Evolutionary conservation across 2,888 invertebrate species (phyloP).

Genomic region (Creontiades dilutus): DNA sequence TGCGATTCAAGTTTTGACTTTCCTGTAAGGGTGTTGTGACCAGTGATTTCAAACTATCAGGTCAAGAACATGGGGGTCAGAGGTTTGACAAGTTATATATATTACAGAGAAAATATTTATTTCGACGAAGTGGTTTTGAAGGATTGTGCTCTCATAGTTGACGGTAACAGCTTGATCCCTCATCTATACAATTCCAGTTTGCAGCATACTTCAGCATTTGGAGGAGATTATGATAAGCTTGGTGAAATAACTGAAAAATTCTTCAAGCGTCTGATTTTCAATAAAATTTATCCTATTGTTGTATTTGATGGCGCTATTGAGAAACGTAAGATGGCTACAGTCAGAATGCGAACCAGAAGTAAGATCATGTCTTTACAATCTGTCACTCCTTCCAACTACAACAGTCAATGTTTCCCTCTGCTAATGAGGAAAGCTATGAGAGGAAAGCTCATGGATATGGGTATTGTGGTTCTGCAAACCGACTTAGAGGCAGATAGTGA

Average conservation of each 20-base stretch:
- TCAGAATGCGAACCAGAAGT: constrained; percentile 81
- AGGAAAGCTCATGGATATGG: constrained; percentile 84
- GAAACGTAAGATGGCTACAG: constrained; percentile 85
- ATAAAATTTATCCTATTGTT: constrained; percentile 86
- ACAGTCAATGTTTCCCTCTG: constrained; percentile 83
- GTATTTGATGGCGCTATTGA: constrained; percentile 91
- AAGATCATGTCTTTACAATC: constrained; percentile 79
- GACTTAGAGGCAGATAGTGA: constrained; percentile 95
- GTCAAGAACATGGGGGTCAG: constrained; percentile 56
- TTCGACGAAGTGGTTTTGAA: constrained; percentile 46
- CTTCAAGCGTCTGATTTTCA: constrained; percentile 85
- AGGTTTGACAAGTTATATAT: constrained; percentile 69
- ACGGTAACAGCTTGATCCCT: constrained; percentile 88
- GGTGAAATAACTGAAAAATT: constrained; percentile 84
- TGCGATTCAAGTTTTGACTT: too few species aligned
- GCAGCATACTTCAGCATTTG: constrained; percentile 85
- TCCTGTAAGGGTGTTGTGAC: too few species aligned
- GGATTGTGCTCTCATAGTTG: constrained; percentile 83
- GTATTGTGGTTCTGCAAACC: constrained; percentile 85
- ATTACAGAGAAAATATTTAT: constrained; percentile 46
- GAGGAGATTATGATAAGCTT: constrained; percentile 91
- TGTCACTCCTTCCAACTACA: constrained; percentile 70
- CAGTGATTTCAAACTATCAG: too few species aligned
- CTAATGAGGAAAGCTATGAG: constrained; percentile 87
- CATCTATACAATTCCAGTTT: constrained; percentile 83